Percentiles rank a stretch among this genome's conserved stretches.
Conservation (phyloP, 2,797 vertebrate species). For the Sebastes dallii region DNA sequence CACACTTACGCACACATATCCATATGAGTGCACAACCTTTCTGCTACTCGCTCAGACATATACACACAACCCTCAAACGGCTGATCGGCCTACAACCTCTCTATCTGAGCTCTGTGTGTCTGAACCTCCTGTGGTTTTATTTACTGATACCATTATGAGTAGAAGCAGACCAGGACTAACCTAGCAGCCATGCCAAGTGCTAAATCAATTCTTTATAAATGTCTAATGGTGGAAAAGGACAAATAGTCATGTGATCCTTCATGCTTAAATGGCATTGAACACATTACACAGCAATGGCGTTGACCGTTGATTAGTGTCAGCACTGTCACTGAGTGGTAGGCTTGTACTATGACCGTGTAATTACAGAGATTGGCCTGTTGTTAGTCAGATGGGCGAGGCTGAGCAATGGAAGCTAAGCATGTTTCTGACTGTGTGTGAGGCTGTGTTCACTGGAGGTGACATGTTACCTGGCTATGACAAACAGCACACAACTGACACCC, state of each 20-base stretch:
- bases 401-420: constrained; percentile 18
- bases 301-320: constrained; percentile 29
- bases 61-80: constrained; percentile 63
- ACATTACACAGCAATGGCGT: not conserved
- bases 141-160: constrained; percentile 38
- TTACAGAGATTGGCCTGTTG: constrained; percentile 37
- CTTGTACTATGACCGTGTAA: constrained; percentile 17
- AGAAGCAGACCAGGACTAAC: constrained; percentile 40
- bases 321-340: constrained; percentile 3
- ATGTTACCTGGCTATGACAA: constrained; percentile 99
- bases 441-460: constrained; percentile 71
- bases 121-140: constrained; percentile 39
- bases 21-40: constrained; percentile 39
- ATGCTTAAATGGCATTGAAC: constrained; percentile 15
- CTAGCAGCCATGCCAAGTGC: constrained; percentile 62
- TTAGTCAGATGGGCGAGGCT: constrained; percentile 30
- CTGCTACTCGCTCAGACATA: constrained; percentile 44
- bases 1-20: constrained; percentile 15
- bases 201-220: not conserved
- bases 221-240: not conserved
- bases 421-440: constrained; percentile 63
- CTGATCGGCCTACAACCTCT: constrained; percentile 55
- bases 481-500: constrained; percentile 99
- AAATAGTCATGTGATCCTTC: not conserved
- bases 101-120: constrained; percentile 60